A percentile compares a stretch with the other conserved stretches of the same genome.
These are phyloP conservation scores for Hirtodrosophila alboralis DNA, from an alignment of 2,888 invertebrate species.

Conservation along the genomic window DNA sequence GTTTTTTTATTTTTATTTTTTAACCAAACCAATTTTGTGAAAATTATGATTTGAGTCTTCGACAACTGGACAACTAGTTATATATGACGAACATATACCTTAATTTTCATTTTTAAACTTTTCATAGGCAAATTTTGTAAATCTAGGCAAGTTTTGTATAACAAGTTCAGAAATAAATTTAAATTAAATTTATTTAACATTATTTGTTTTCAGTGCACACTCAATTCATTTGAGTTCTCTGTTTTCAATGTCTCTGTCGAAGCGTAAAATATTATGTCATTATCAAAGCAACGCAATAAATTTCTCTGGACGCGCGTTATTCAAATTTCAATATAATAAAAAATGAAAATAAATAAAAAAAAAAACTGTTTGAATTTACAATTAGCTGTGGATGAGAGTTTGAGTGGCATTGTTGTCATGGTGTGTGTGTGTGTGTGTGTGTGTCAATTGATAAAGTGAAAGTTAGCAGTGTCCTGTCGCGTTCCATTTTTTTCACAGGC, in stretches of 20 bases:
- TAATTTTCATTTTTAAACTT: too few species aligned
- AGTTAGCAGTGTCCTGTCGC: constrained; percentile 69
- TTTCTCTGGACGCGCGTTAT: constrained; percentile 63
- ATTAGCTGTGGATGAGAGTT: constrained; percentile 66
- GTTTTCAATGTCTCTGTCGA: constrained; percentile 59
- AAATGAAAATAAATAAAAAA: constrained; percentile 27
- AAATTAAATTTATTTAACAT: too few species aligned
- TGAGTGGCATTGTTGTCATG: constrained; percentile 61
- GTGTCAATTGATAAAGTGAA: constrained; percentile 72
- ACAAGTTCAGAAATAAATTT: too few species aligned
- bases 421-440: constrained; percentile 45
- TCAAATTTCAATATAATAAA: constrained; percentile 66
- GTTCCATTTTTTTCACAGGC: constrained; percentile 57
- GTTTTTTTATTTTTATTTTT: too few species aligned
- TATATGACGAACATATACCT: too few species aligned
- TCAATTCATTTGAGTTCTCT: background rate
- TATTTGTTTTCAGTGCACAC: background rate
- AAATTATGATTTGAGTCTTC: too few species aligned
- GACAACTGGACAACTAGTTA: too few species aligned
- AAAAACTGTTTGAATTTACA: constrained; percentile 73
- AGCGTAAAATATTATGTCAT: constrained; percentile 82
- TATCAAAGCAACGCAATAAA: constrained; percentile 79
- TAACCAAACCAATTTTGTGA: too few species aligned
- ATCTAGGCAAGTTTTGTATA: too few species aligned
- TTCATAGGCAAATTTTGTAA: too few species aligned